A percentile compares a stretch with the other conserved stretches of the same genome.
Evolutionary conservation across 2,888 invertebrate species (phyloP).

Genomic region (Philereme vetulata): DNA sequence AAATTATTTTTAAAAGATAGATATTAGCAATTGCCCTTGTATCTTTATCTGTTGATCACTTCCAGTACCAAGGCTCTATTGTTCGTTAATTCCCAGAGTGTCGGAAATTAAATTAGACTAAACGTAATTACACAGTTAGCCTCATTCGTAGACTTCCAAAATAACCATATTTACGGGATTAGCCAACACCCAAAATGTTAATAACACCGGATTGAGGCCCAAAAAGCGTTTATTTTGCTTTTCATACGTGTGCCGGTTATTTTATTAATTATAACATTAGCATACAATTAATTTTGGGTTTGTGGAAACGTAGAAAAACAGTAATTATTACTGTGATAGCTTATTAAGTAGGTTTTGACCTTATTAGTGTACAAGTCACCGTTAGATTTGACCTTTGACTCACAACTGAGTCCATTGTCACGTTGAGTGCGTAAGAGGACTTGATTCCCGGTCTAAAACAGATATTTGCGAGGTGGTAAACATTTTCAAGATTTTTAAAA

Average conservation of each 20-base stretch:
- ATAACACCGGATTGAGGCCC: slow-evolving; percentile 50
- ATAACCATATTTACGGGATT: slow-evolving; percentile 63
- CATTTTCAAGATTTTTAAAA: too few species aligned
- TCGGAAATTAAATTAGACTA: slow-evolving; percentile 73
- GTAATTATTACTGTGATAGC: slow-evolving; percentile 17
- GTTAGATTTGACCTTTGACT: too few species aligned
- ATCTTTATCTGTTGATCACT: background rate
- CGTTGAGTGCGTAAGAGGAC: too few species aligned
- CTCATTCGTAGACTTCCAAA: slow-evolving; percentile 65
- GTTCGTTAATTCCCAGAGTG: slow-evolving; percentile 42
- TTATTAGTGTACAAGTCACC: too few species aligned
- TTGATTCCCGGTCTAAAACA: too few species aligned
- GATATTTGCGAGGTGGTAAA: too few species aligned
- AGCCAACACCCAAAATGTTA: slow-evolving; percentile 53
- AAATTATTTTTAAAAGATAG: too few species aligned
- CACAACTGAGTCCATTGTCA: too few species aligned
- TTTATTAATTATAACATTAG: slow-evolving; percentile 63
- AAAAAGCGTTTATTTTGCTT: slow-evolving; percentile 36
- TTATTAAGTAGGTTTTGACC: slow-evolving; percentile 1
- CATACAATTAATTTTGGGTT: slow-evolving; percentile 52
- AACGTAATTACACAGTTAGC: slow-evolving; percentile 72
- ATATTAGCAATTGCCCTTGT: too few species aligned
- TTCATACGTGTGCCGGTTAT: slow-evolving; percentile 49
- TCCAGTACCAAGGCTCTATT: slow-evolving; percentile 13
- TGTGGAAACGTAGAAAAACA: slow-evolving; percentile 27